Evolutionary conservation across 1,140 invertebrate species (phyloP), one percentile per base, ranked within the genome.

Genomic region (Drosophila auraria): DNA sequence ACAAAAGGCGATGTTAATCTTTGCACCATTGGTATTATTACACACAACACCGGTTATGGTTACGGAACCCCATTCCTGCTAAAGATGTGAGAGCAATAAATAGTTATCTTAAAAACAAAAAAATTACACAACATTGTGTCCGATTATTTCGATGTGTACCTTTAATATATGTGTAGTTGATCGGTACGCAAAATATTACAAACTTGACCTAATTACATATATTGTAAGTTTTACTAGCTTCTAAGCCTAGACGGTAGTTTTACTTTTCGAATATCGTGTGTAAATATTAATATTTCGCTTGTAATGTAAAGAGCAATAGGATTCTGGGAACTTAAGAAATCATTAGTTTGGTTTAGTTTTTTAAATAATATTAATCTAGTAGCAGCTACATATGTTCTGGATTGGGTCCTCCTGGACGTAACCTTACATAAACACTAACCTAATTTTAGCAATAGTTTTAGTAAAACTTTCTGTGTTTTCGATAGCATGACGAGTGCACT

Each of bases 21-120:
- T 25, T 56, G 72, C 72, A 76, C 72, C 17, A 17, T 40, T 42
- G 36, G 40, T 25, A 40, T 38, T 40, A 25, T 25, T 40, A 38
- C 54, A 40, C 73, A 49, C 47, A 33, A 33, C 38, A n/a, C 50
- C n/a, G 44, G 64, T 78, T 40, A 51, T 30, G 50, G 57, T 78
- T 40, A 51, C 25, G 57, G 57, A 38, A 42, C 30, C 25, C 5
- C 8, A 23, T 20, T 14, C 47, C 8, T 9, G 33, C 6, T 38
- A 20, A 14, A 38, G 53, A 12, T 36, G 33, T 54, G n/a, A 3
- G 17, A 17, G 0, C 1, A 33, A 36, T 36, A 36, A 1, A 14
- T 5, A 54, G 17, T 2, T 53, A 33, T 54, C 38, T 36, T 3
- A 59, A 25, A 58, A 42, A 17, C 23, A 58, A 25, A 23, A 5